These are phyloP conservation scores for Drosophila tanythrix DNA, from an alignment of 2,888 invertebrate species.

Conservation along the genomic window DNA sequence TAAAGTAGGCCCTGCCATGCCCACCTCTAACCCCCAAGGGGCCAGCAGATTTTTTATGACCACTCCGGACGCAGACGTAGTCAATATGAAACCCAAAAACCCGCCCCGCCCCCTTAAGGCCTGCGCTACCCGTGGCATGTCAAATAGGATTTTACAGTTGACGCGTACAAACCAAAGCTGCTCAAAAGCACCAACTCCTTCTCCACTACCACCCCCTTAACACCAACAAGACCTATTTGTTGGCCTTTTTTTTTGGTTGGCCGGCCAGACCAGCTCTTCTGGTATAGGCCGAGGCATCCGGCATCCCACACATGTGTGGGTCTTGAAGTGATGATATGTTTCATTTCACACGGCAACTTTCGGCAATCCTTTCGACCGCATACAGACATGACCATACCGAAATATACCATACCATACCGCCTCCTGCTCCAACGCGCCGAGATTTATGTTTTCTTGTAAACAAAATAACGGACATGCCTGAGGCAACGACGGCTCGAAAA, in stretches of 20 bases:
- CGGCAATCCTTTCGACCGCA: conserved; percentile 77
- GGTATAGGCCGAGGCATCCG: conserved; percentile 44
- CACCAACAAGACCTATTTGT: conserved; percentile 16
- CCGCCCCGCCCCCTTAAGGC: background rate
- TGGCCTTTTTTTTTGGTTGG: conserved; percentile 39
- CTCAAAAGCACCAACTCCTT: conserved; percentile 10
- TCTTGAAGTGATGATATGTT: conserved; percentile 79
- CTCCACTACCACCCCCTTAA: conserved; percentile 8
- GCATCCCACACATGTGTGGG: conserved; percentile 60
- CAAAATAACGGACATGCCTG: conserved; percentile 77
- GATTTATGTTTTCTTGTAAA: conserved; percentile 80
- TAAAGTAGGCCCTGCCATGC: conserved; percentile 38
- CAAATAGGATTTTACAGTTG: conserved; percentile 80
- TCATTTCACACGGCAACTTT: conserved; percentile 77
- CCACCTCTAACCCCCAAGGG: conserved; percentile 22
- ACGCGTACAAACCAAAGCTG: conserved; percentile 76
- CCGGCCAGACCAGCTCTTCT: conserved; percentile 46
- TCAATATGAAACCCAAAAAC: conserved; percentile 29
- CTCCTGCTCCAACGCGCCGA: conserved; percentile 39
- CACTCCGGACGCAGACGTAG: conserved; percentile 53
- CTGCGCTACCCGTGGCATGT: conserved; percentile 56
- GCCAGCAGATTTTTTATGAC: conserved; percentile 70
- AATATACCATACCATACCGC: background rate
- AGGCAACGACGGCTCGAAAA: conserved; percentile 43
- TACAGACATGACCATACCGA: conserved; percentile 58